A percentile compares a stretch with the other conserved stretches of the same genome.
Evolutionary conservation across 2,113 vertebrate species (phyloP).

Genomic region (Xiphorhynchus elegans): DNA sequence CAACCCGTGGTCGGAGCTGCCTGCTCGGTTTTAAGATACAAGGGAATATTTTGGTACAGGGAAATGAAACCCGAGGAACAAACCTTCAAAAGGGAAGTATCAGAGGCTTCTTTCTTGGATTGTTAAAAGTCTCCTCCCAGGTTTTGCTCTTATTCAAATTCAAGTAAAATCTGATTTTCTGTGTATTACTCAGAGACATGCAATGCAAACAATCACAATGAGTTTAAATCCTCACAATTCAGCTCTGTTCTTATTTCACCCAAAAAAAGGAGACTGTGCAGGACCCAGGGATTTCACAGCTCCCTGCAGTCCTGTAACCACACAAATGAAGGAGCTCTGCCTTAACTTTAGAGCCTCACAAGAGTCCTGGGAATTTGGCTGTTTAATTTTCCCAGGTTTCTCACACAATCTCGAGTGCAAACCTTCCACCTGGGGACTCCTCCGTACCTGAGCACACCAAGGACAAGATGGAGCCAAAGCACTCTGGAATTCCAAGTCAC

Average conservation of each 20-base stretch:
- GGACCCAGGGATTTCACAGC: background rate
- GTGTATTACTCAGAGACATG: rapidly evolving
- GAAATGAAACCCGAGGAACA: background rate
- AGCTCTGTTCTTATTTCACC: background rate
- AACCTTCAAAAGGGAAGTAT: background rate
- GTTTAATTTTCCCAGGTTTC: background rate
- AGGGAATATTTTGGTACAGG: background rate
- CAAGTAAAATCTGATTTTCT: background rate
- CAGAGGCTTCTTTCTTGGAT: background rate
- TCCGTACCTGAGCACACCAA: background rate
- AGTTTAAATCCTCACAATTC: background rate
- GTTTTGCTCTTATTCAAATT: background rate
- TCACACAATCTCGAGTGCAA: background rate
- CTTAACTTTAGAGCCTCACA: rapidly evolving
- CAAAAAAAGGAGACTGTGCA: background rate
- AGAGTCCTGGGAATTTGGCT: background rate
- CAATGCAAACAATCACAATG: background rate
- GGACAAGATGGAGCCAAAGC: rapidly evolving
- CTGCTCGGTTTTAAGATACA: background rate
- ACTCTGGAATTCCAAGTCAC: background rate
- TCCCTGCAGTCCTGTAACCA: background rate
- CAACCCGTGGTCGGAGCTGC: background rate
- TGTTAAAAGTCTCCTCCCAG: background rate
- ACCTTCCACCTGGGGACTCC: background rate
- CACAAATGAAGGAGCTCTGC: background rate